Conservation (phyloP, 1,140 invertebrate species). For the Sycobia sp. region DNA sequence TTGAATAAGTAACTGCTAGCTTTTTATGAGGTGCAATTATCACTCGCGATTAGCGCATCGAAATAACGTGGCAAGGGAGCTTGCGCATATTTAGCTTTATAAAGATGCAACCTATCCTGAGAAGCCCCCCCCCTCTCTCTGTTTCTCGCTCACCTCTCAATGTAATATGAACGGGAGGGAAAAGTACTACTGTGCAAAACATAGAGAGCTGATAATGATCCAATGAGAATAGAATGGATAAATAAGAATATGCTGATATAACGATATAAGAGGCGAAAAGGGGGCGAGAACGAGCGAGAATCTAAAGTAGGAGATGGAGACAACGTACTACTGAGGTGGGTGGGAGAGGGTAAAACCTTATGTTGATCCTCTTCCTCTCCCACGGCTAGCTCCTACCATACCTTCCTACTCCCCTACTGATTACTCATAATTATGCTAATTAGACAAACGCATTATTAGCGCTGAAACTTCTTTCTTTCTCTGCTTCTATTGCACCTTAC, state of each 20-base stretch:
- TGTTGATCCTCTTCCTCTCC: not conserved
- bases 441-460: slow-evolving; percentile 27
- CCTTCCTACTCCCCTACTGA: not conserved
- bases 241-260: no score
- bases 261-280: not conserved
- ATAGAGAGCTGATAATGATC: slow-evolving; percentile 15
- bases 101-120: not conserved
- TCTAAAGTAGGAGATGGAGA: no score
- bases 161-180: not conserved
- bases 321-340: no score
- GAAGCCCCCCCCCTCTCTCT: not conserved
- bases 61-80: no score
- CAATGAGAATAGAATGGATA: slow-evolving; percentile 18
- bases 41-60: no score
- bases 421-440: slow-evolving; percentile 35
- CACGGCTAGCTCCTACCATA: slow-evolving; percentile 3
- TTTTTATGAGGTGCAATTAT: no score
- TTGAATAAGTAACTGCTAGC: no score
- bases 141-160: no score
- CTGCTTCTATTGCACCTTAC: no score
- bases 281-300: no score
- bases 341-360: not conserved
- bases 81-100: not conserved
- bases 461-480: not conserved
- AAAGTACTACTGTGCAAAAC: no score